A percentile compares a stretch with the other conserved stretches of the same genome.
Conservation (phyloP, 1,140 invertebrate species). For the Anoplophora glabripennis region DNA sequence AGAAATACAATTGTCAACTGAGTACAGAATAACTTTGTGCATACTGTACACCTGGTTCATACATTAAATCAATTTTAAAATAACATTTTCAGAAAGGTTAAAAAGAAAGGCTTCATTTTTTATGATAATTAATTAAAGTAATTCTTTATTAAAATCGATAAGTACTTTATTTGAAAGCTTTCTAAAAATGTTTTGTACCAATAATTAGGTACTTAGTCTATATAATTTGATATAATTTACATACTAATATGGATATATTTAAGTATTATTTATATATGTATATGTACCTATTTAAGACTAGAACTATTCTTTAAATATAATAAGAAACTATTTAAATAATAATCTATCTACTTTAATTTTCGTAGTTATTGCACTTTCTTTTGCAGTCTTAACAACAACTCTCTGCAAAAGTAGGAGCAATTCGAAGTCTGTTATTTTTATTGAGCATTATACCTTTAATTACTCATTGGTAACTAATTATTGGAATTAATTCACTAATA, state of each 20-base stretch:
- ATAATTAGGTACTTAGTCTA: not conserved
- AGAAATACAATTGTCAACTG: too few relatives aligned
- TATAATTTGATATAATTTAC: constrained; percentile 4
- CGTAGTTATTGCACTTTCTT: constrained; percentile 34
- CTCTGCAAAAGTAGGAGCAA: constrained; percentile 35
- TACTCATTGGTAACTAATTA: constrained; percentile 23
- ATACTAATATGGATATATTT: constrained; percentile 10
- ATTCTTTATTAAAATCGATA: not conserved
- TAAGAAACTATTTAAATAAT: constrained; percentile 1
- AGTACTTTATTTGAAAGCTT: constrained; percentile 2
- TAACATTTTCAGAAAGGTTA: not conserved
- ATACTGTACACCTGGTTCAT: too few relatives aligned
- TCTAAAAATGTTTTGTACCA: constrained; percentile 6
- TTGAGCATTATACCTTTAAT: constrained; percentile 32
- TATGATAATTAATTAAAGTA: constrained; percentile 1
- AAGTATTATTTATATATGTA: constrained; percentile 4
- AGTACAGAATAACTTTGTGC: too few relatives aligned
- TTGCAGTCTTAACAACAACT: constrained; percentile 35
- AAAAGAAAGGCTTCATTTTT: not conserved
- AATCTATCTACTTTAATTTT: constrained; percentile 15
- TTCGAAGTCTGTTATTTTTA: constrained; percentile 32
- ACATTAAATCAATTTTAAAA: not conserved
- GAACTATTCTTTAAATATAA: constrained; percentile 16
- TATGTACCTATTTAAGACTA: constrained; percentile 10
- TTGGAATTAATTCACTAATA: constrained; percentile 15